Evolutionary conservation across 2,113 vertebrate genomes (phyloP).

Genomic region (Sinocyclocheilus anophthalmus): DNA sequence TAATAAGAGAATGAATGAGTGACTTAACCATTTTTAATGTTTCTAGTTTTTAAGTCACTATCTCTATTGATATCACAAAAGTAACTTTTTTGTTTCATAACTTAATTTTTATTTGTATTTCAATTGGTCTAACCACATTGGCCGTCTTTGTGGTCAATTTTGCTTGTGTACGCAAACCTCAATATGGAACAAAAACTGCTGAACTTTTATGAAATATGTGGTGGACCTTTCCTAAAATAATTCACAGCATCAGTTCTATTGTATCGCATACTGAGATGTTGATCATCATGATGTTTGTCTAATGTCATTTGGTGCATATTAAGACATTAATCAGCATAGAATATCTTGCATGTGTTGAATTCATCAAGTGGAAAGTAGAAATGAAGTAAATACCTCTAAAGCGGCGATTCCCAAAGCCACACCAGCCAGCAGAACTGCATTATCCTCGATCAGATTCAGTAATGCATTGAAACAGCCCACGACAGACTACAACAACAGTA

Average conservation of each 20-base stretch:
- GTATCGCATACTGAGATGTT: background rate
- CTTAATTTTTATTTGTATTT: background rate
- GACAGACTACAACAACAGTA: background rate
- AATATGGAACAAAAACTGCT: background rate
- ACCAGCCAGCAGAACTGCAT: slow-evolving; percentile 58
- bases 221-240: no score
- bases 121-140: background rate
- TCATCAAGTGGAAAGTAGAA: background rate
- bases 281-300: background rate
- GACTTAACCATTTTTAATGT: no score
- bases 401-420: slow-evolving; percentile 60
- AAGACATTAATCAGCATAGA: background rate
- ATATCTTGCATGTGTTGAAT: background rate
- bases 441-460: slow-evolving; percentile 49
- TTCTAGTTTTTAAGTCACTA: background rate
- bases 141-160: background rate
- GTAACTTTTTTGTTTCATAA: background rate
- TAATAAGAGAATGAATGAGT: no score
- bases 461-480: slow-evolving; percentile 59
- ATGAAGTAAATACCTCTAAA: slow-evolving; percentile 63
- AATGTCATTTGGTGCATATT: background rate
- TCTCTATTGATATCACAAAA: background rate
- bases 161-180: background rate
- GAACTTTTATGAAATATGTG: background rate
- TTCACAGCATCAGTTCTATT: background rate